Conservation (phyloP, 2,113 vertebrate genomes). For the Hippocampus barbouri region DNA sequence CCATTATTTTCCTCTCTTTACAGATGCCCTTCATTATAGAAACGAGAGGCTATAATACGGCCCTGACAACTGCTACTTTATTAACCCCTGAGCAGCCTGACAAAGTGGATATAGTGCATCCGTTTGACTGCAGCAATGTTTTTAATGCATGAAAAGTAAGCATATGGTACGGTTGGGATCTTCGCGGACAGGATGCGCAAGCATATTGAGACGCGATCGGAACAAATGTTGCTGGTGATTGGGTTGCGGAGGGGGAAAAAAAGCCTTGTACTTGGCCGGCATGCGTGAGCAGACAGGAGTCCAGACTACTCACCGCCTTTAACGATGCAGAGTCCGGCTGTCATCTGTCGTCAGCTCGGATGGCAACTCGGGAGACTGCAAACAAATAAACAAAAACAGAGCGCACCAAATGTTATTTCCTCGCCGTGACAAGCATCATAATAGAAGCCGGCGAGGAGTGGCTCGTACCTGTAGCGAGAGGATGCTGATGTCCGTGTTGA, state of each 20-base stretch:
- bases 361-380: constrained; percentile 91
- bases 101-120: background rate
- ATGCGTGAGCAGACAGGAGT: constrained; percentile 54
- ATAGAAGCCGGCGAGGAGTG: constrained; percentile 33
- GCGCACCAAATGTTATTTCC: constrained; percentile 34
- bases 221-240: background rate
- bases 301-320: constrained; percentile 82
- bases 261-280: constrained; percentile 47
- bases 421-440: constrained; percentile 14
- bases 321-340: constrained; percentile 97
- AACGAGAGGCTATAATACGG: constrained; percentile 55
- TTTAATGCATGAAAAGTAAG: background rate
- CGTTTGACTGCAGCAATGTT: background rate
- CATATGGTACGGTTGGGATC: constrained; percentile 2
- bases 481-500: constrained; percentile 98
- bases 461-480: constrained; percentile 89
- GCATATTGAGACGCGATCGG: constrained; percentile 7
- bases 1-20: constrained; percentile 68
- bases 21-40: constrained; percentile 69
- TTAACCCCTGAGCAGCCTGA: background rate
- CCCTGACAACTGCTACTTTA: constrained; percentile 20
- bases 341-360: constrained; percentile 90
- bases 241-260: background rate
- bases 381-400: constrained; percentile 50
- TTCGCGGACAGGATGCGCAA: constrained; percentile 1